phyloP scores from a whole-genome alignment of 2,888 invertebrate genomes.

The Brachynemurus nebulosus region DNA sequence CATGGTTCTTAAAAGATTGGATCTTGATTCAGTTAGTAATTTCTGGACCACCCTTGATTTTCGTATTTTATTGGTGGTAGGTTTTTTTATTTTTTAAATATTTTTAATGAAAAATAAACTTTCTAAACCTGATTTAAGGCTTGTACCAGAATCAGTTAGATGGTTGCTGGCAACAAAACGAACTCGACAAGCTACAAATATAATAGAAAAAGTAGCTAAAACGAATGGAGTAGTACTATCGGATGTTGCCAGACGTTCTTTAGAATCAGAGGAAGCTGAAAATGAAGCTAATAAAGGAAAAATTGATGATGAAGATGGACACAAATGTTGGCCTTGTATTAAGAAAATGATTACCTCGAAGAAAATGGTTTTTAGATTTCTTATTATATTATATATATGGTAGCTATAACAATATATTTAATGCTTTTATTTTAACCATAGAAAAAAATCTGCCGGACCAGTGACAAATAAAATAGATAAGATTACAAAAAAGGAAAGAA shows the following conservation, averaged over 20 bases:
- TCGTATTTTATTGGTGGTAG: constrained; percentile 44
- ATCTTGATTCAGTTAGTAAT: constrained; percentile 39
- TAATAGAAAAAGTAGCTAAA: constrained; percentile 41
- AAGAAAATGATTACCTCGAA: constrained; percentile 33
- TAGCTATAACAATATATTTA: no score
- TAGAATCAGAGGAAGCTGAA: constrained; percentile 24
- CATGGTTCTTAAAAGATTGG: constrained; percentile 46
- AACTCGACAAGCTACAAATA: constrained; percentile 37
- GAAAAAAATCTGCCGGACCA: no score
- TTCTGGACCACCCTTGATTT: constrained; percentile 44
- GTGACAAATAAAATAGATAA: no score
- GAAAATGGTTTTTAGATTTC: constrained; percentile 32
- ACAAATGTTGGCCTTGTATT: constrained; percentile 30
- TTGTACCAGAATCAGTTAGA: constrained; percentile 49
- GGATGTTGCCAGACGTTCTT: constrained; percentile 30
- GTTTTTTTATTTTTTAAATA: constrained; percentile 13
- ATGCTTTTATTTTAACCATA: no score
- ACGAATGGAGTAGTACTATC: constrained; percentile 38
- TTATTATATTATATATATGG: constrained; percentile 37
- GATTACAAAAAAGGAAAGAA: no score
- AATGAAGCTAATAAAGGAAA: constrained; percentile 2
- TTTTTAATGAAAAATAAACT: not conserved
- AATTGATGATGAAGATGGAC: constrained; percentile 6
- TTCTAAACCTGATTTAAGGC: constrained; percentile 25
- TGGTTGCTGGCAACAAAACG: constrained; percentile 46